Percentiles rank a stretch among this genome's conserved stretches.
Conservation (phyloP, 1,140 invertebrate genomes). For the Aphelenchoides avenae region DNA sequence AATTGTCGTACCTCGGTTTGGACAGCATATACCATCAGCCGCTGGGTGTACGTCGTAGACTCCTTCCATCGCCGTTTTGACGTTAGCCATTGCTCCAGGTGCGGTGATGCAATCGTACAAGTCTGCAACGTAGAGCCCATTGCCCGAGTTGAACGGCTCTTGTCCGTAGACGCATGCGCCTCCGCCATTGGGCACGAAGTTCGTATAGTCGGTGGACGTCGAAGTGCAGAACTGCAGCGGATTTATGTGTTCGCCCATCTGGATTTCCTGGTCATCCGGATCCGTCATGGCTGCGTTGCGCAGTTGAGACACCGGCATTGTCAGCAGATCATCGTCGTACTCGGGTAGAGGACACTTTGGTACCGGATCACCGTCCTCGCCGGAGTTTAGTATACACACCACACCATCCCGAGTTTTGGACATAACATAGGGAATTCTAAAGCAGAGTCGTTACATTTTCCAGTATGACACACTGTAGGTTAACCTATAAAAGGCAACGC, state of each 20-base stretch:
- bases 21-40: constrained; percentile 54
- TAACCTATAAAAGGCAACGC: too few relatives aligned
- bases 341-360: constrained; percentile 56
- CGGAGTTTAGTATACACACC: constrained; percentile 55
- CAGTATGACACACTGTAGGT: neutral
- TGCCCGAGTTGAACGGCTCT: constrained; percentile 48
- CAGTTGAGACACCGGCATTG: constrained; percentile 58
- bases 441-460: too few relatives aligned
- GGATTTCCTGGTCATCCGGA: constrained; percentile 57
- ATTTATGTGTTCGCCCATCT: constrained; percentile 57
- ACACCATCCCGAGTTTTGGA: constrained; percentile 58
- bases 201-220: constrained; percentile 50
- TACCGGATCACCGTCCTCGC: constrained; percentile 58
- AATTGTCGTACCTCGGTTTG: constrained; percentile 46
- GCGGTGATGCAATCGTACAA: constrained; percentile 53
- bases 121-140: constrained; percentile 54
- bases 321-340: constrained; percentile 55
- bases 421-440: constrained; percentile 47
- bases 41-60: constrained; percentile 55
- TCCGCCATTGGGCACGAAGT: constrained; percentile 52
- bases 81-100: constrained; percentile 49
- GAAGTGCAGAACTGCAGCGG: constrained; percentile 55
- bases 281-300: constrained; percentile 57
- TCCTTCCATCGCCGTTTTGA: constrained; percentile 55
- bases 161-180: constrained; percentile 49